phyloP scores from a whole-genome alignment of 1,140 invertebrate genomes.

The Eufriesea mexicana region DNA sequence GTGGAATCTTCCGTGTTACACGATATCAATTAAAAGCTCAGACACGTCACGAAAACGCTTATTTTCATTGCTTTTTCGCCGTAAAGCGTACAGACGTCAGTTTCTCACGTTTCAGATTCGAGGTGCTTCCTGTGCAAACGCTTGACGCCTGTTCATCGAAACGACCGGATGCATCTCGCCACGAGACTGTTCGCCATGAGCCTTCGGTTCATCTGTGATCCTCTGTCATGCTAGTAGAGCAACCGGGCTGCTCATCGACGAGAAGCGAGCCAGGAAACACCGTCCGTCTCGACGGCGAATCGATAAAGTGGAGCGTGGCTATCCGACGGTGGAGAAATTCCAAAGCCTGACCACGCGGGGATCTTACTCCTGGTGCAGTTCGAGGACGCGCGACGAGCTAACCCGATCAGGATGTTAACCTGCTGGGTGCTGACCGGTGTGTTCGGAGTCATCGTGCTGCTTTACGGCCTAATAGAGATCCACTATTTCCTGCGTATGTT shows the following conservation, averaged over 20 bases:
- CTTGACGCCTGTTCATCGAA: neutral
- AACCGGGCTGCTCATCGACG: constrained; percentile 59
- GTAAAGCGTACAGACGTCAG: neutral
- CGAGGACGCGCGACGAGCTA: neutral
- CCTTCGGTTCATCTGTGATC: neutral
- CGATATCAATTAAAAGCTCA: neutral
- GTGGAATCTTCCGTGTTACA: neutral
- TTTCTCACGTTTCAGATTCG: constrained; percentile 19
- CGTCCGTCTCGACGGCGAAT: constrained; percentile 62
- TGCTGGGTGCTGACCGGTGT: constrained; percentile 81
- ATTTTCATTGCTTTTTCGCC: neutral
- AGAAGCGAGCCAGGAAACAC: constrained; percentile 55
- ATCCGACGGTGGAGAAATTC: constrained; percentile 54
- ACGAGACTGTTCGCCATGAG: constrained; percentile 2
- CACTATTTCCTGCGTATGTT: constrained; percentile 88
- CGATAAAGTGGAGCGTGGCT: constrained; percentile 69
- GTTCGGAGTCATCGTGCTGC: constrained; percentile 80
- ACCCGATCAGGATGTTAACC: constrained; percentile 66
- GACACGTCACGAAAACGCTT: no score
- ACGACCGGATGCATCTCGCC: neutral
- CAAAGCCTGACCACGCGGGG: constrained; percentile 44
- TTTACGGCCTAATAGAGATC: constrained; percentile 85
- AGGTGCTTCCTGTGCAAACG: neutral
- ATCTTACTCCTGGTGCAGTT: neutral
- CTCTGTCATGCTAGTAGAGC: constrained; percentile 35